Evolutionary conservation across 1,140 invertebrate genomes (phyloP), one percentile per base, ranked within the genome.

Genomic region (Ptiloglossa arizonensis): DNA sequence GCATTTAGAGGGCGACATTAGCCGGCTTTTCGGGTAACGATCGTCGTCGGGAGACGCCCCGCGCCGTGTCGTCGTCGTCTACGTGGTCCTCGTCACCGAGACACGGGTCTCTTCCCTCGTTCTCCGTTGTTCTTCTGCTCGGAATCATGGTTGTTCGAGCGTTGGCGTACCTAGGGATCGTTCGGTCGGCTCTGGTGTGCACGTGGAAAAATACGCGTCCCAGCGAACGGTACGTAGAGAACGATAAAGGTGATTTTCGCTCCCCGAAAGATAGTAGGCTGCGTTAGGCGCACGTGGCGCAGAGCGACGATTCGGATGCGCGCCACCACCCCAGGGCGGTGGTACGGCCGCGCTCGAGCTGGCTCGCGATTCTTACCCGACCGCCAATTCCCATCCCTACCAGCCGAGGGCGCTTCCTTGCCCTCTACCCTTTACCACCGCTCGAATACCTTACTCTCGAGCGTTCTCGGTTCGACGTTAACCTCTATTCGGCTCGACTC

Each of bases 1-100:
- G 67, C 57, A 63, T 74, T 59, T 60, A 73, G 75, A 70, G 56
- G 75, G 69, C 74, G 82, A 69, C 69, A 62, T 66, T 66, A 83
- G 70, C 81, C 80, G 62, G 74, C 64, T 83, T 78, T 79, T 82
- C 80, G 69, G 41, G 80, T 83, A 83, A 83, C 80, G 81, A 83
- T 83, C 81, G 68, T 44, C 24, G 57, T 17, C 38, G 59, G 74
- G 24, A 79, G 64, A 79, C 82, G 75, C 79, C n/a, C 41, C 29
- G 13, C 44, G n/a, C 41, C 41, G 27, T n/a, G 41, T 9, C 41
- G 32, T 41, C 41, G 11, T 13, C 41, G 38, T 11, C 38, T n/a
- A n/a, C n/a, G n/a, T n/a, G n/a, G n/a, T n/a, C n/a, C n/a, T n/a
- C n/a, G n/a, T n/a, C n/a, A n/a, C n/a, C n/a, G n/a, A n/a, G n/a